Base-by-base conservation (phyloP, 2,888 invertebrate genomes). In the Aspidapion aeneum region DNA sequence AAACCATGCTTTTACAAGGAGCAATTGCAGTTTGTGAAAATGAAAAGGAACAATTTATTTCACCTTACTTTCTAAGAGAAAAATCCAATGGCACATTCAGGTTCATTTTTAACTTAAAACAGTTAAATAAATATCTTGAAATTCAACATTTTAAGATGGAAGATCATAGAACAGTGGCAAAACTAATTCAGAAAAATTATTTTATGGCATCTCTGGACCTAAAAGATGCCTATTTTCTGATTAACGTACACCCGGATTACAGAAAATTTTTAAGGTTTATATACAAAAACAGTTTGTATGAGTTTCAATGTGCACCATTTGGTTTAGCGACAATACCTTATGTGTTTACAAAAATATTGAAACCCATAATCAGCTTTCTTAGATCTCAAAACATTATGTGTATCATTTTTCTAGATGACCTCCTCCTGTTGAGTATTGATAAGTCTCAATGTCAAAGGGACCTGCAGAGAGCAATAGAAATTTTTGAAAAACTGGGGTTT, bases 301-400 rank as follows among this genome's bases (percentile, higher is more conserved):
- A 70, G 50, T 74, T 72, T 58, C 60, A 51, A 0, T 68, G 65
- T 18, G 60, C 70, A 16, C 71, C 72, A 16, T 71, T 71, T 56
- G 71, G 71, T 16, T 35, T 72, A 2, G 64, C 60, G 12, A 63
- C 64, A 12, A 65, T 66, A 5, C 69, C 73, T 18, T 72, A 55
- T 55, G 58, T 71, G 16, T 73, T 73, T 60, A 74, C 73, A 21
- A 74, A 74, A 62, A 22, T 74, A 18, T 49, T 73, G 57, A 70
- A 66, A 61, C 68, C 71, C 16, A 62, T 70, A n/a, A 48, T 70
- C n/a, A 58, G 48, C 18, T 17, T 18, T 18, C 56, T 71, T 9
- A 66, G 70, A 60, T 16, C 51, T 56, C 35, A 57, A 58, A 67
- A 66, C 18, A 60, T 66, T 12, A 55, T 62, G 18, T 69, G 64